Percentiles rank a stretch among this genome's conserved stretches.
These are phyloP conservation scores for Chondrilla cf. caribensis DNA, from an alignment of 37 sponge, comb jelly and placozoan species.

Conservation along the genomic window DNA sequence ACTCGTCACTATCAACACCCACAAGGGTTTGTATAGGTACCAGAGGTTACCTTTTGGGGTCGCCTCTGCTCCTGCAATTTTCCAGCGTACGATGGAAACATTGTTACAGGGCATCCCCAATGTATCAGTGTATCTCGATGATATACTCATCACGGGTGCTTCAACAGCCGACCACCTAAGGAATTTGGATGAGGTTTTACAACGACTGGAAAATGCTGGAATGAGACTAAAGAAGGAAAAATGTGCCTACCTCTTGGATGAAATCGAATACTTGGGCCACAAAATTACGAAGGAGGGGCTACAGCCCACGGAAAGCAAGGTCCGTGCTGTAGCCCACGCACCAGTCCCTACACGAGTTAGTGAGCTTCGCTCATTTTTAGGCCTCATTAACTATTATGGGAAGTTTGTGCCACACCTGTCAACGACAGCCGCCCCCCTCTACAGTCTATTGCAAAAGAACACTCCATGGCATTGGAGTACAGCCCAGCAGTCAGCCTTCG, in stretches of 20 bases:
- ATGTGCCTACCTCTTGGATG: background rate
- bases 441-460: background rate
- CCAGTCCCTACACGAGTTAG: background rate
- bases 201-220: background rate
- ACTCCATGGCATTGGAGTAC: background rate
- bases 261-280: conserved; percentile 20
- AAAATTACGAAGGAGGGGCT: background rate
- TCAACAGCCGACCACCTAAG: background rate
- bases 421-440: background rate
- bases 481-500: background rate
- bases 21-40: background rate
- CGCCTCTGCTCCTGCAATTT: conserved; percentile 5
- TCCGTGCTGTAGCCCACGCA: background rate
- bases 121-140: conserved; percentile 22
- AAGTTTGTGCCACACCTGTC: background rate
- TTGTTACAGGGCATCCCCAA: conserved; percentile 2
- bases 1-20: background rate
- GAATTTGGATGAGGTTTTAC: background rate
- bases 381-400: background rate
- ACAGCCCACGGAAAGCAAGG: conserved; percentile 6
- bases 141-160: conserved; percentile 6
- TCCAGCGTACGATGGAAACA: conserved; percentile 3
- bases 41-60: background rate
- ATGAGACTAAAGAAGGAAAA: conserved; percentile 6
- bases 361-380: conserved; percentile 1